phyloP scores from a whole-genome alignment of 2,797 vertebrate species.

The Discoglossus pictus region DNA sequence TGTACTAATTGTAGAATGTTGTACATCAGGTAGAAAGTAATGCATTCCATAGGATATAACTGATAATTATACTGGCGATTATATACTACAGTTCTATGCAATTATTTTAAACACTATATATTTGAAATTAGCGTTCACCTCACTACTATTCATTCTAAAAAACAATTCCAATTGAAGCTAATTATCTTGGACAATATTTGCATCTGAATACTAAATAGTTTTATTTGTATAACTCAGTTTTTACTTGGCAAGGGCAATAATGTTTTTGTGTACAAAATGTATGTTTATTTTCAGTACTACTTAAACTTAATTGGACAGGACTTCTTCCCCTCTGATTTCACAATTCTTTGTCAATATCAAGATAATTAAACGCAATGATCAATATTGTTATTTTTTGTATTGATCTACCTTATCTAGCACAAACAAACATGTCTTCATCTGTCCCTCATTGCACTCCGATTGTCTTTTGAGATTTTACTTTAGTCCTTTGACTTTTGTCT shows the following conservation, averaged over 20 bases:
- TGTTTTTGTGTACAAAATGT: constrained; percentile 17
- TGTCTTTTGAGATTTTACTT: constrained; percentile 14
- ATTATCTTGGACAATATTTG: no score
- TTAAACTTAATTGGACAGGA: constrained; percentile 13
- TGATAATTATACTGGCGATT: no score
- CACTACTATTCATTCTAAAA: no score
- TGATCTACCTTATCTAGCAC: constrained; percentile 26
- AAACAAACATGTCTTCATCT: constrained; percentile 34
- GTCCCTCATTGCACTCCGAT: not conserved
- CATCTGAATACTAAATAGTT: no score
- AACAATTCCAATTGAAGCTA: no score
- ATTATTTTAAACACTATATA: no score
- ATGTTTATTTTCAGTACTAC: constrained; percentile 17
- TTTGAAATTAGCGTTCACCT: no score
- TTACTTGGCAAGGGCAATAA: constrained; percentile 17
- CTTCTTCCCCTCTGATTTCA: constrained; percentile 3
- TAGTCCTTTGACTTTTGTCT: not conserved
- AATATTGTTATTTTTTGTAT: constrained; percentile 28
- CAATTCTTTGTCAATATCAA: constrained; percentile 31
- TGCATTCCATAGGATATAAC: no score
- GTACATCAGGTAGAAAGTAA: no score
- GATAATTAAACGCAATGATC: constrained; percentile 33
- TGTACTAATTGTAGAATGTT: no score
- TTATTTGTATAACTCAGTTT: constrained; percentile 7
- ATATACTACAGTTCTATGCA: no score